Evolutionary conservation across 2,888 invertebrate genomes (phyloP).

Genomic region (Epirrhoe tristata): DNA sequence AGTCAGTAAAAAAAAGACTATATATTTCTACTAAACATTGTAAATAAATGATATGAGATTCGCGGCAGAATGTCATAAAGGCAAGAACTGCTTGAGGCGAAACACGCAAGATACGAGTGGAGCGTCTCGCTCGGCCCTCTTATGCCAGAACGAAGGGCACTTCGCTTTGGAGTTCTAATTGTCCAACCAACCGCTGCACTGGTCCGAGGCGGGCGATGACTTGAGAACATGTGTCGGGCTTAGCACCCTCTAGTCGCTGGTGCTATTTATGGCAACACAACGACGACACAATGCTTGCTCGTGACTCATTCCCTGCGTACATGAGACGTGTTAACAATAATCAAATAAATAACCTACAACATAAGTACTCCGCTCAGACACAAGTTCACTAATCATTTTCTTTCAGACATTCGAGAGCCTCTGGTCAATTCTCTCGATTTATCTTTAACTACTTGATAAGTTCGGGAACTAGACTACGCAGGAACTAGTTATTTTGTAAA

Average conservation of each 20-base stretch:
- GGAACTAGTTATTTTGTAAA: too few relatives aligned
- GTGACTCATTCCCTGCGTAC: slow-evolving; percentile 63
- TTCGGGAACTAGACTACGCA: too few relatives aligned
- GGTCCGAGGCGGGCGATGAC: slow-evolving; percentile 50
- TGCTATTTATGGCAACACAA: slow-evolving; percentile 71
- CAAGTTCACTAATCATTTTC: slow-evolving; percentile 20
- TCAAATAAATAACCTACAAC: slow-evolving; percentile 52
- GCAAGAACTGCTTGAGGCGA: slow-evolving; percentile 58
- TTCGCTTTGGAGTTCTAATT: slow-evolving; percentile 70
- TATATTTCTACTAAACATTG: slow-evolving; percentile 45
- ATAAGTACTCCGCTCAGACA: slow-evolving; percentile 59
- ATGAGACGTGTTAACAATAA: slow-evolving; percentile 61
- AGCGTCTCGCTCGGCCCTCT: slow-evolving; percentile 51
- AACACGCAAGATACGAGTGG: slow-evolving; percentile 59
- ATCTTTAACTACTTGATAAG: background rate
- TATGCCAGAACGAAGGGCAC: slow-evolving; percentile 63
- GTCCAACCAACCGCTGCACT: slow-evolving; percentile 54
- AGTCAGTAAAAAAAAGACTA: slow-evolving; percentile 55
- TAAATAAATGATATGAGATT: slow-evolving; percentile 47
- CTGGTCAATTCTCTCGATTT: background rate
- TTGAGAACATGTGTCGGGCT: slow-evolving; percentile 56
- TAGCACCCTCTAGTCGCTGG: slow-evolving; percentile 63
- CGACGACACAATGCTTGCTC: slow-evolving; percentile 66
- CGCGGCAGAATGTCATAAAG: slow-evolving; percentile 48
- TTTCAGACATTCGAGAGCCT: slow-evolving; percentile 7